Base-by-base conservation (phyloP, 2,888 invertebrate genomes). In the Dynastes tityus region DNA sequence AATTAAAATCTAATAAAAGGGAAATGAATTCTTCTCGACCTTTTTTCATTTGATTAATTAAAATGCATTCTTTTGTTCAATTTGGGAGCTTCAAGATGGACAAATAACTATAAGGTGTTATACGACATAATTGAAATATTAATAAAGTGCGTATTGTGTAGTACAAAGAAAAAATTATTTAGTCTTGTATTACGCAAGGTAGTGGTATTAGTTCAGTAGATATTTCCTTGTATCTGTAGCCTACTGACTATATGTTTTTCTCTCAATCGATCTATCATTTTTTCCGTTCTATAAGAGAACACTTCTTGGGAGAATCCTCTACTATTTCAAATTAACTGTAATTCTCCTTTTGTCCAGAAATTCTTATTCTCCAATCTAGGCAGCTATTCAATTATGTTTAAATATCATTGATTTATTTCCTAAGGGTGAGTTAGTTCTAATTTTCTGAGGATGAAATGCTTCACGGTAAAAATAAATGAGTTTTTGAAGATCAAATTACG, bases 191-290 rank as follows among this genome's bases (percentile, higher is more conserved):
- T 55, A 13, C 55, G 16, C 16, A 6, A 55, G 6, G 13, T 16
- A 16, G 8, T 55, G 9, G 53, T 53, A 53, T 55, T 55, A 55
- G 55, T n/a, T 6, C 55, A 55, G 55, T 55, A 55, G 55, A 55
- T 55, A 55, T 22, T 55, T 45, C 8, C 4, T 13, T n/a, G 16
- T 55, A 55, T 13, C 22, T 6, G 29, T 29, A 61, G 61, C 29
- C 61, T 29, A 61, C 61, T 29, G 61, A 11, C 27, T 55, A 9
- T 11, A n/a, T n/a, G 5, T 5, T 5, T 37, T 37, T 5, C 32
- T 37, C 32, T 5, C 32, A 37, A 37, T 37, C 32, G 32, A 37
- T 37, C 5, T 37, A 37, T 37, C 32, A 37, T 37, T 5, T 37
- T 5, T 37, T 37, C 32, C 5, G 32, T 37, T 37, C 32, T 37